Percentiles rank a stretch among this genome's conserved stretches.
Conservation (phyloP, 2,888 invertebrate genomes). For the Drosophila hawaiiensis region DNA sequence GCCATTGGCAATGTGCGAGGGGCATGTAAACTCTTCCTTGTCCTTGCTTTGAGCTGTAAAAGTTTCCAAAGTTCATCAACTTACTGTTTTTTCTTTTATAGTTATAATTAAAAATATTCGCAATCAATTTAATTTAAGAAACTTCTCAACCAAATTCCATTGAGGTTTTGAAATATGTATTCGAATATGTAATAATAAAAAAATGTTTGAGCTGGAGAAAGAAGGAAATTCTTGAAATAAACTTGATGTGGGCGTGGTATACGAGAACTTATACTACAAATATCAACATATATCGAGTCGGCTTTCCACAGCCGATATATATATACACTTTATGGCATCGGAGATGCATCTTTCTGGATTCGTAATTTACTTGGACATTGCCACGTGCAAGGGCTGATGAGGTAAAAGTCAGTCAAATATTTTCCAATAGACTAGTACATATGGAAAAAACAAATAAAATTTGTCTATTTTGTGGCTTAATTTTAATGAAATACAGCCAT, state of each 20-base stretch:
- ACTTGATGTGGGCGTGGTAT: neutral
- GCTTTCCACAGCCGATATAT: neutral
- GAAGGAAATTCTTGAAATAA: neutral
- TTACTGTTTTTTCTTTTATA: neutral
- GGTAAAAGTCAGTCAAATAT: neutral
- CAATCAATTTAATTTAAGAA: neutral
- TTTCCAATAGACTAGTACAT: neutral
- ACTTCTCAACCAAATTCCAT: neutral
- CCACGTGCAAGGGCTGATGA: neutral
- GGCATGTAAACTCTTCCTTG: constrained; percentile 90
- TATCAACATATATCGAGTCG: neutral
- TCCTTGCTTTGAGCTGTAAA: constrained; percentile 82
- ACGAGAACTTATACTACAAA: neutral
- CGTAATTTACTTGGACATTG: neutral
- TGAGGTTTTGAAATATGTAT: neutral
- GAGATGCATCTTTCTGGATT: neutral
- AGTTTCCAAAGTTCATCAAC: constrained; percentile 1
- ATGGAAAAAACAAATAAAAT: neutral
- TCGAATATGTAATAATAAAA: neutral
- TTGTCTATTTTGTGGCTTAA: neutral
- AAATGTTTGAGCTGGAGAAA: neutral
- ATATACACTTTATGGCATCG: neutral
- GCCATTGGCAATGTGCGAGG: constrained; percentile 93
- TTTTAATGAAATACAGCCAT: constrained; percentile 3
- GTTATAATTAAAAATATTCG: neutral